Evolutionary conservation across 2,888 invertebrate species (phyloP), one percentile per base, ranked within the genome.

Genomic region (Nudaria mundana): DNA sequence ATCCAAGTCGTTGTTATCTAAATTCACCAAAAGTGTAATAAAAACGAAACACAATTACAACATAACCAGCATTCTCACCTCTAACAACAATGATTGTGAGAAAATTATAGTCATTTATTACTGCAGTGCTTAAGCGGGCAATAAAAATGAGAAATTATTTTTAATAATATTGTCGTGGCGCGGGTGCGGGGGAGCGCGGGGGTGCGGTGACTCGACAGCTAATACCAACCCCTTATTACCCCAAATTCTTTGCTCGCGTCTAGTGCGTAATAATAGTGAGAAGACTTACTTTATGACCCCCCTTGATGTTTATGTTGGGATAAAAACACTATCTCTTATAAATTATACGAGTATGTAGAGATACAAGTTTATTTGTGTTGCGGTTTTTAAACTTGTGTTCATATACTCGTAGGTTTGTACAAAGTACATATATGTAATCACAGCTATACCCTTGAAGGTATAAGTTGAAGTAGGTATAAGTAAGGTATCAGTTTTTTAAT

Each of bases 131-230:
- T 64, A 67, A 70, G 72, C 48, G 36, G 67, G 81, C 70, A 84
- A 87, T 87, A 86, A 87, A 88, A 86, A 85, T 87, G 87, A 88
- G 87, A 85, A 87, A 88, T 88, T 87, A 88, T 88, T 86, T 88
- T 88, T 88, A 88, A 87, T 87, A 86, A 84, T 76, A 80, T 72
- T 72, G 73, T 60, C 57, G 5, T 5, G 20, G 7, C 20, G 20
- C n/a, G 20, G 5, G 20, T 3, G 6, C 20, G 20, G 20, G 20
- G 56, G 55, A 47, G 42, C 30, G 52, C 39, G 60, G 67, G 59
- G 59, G 64, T 62, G 60, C 53, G 62, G 69, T 78, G 81, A 78
- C 76, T 66, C 49, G 49, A 63, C 75, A 59, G 63, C 70, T 72
- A 68, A 70, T 70, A 53, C 49, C 52, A 41, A 30, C 44, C 65